Evolutionary conservation across 1,140 invertebrate genomes (phyloP), one percentile per base, ranked within the genome.

Genomic region (Apis dorsata): DNA sequence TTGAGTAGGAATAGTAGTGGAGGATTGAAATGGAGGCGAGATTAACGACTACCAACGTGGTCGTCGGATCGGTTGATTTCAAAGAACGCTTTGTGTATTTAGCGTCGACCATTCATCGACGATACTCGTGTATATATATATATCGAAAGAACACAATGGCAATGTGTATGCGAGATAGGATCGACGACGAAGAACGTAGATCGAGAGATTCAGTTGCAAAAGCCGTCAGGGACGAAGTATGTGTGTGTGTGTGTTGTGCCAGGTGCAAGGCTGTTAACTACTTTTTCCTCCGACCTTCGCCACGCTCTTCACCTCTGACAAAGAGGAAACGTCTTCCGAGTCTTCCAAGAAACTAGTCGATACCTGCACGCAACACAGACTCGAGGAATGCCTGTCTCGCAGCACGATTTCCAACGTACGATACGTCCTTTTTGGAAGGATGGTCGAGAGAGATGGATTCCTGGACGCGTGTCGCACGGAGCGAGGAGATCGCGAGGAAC

Each of bases 201-300:
- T 55, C 70, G 17, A 15, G 51, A 57, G 44, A 78, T 44, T 66
- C 62, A 9, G 7, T 10, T 17, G 15, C n/a, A n/a, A 28, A 55
- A 72, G 19, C 8, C 12, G 24, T 24, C 53, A 28, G 12, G 65
- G 34, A 69, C 21, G 49, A 21, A 59, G 13, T 44, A 7, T 7
- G 34, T 44, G 4, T 44, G 34, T 44, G 34, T 44, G 5, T 44
- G 5, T 34, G 34, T 4, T 53, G 53, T 24, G 51, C 63, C 75
- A 76, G 74, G 68, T 79, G 55, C 68, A 51, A 79, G 66, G 77
- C n/a, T 69, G 62, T 12, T 17, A 28, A 66, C 19, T 44, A 59
- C 9, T 44, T 73, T 44, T 53, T 24, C 55, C 7, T 2, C 8
- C 11, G 60, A 49, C 53, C 51, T 72, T 72, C 53, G 53, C 53